A percentile compares a stretch with the other conserved stretches of the same genome.
phyloP scores from a whole-genome alignment of 2,888 invertebrate species.

The Drosophila merina region DNA sequence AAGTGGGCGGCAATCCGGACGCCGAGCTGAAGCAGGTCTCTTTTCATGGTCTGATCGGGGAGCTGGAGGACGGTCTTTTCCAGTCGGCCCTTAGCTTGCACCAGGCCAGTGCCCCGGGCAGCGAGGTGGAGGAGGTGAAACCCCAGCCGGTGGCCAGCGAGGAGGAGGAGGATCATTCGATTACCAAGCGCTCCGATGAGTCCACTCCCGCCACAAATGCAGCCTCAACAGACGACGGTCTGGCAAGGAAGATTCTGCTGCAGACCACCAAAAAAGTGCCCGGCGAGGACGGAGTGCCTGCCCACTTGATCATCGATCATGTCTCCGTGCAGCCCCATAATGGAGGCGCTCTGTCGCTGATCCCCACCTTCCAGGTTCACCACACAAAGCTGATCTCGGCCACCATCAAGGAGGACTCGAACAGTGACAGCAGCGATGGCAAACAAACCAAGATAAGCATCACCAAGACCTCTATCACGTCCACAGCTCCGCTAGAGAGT shows the following conservation, averaged over 20 bases:
- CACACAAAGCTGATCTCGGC: conserved; percentile 69
- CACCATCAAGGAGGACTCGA: conserved; percentile 63
- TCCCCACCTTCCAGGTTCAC: conserved; percentile 77
- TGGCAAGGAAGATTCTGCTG: conserved; percentile 62
- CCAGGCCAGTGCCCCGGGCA: conserved; percentile 61
- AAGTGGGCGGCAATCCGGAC: conserved; percentile 61
- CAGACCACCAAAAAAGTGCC: conserved; percentile 76
- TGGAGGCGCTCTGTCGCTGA: conserved; percentile 57
- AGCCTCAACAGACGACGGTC: conserved; percentile 12
- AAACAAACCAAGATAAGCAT: conserved; percentile 74
- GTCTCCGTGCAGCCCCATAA: conserved; percentile 75
- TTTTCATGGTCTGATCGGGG: conserved; percentile 76
- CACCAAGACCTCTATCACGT: conserved; percentile 69
- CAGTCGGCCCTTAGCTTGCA: conserved; percentile 76
- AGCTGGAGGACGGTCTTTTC: conserved; percentile 78
- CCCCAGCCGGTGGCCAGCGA: conserved; percentile 19
- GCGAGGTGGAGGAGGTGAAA: conserved; percentile 54
- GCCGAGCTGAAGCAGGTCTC: conserved; percentile 73
- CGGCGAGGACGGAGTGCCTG: conserved; percentile 56
- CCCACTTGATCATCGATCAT: conserved; percentile 80
- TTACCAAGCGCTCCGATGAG: conserved; percentile 57
- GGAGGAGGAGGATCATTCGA: conserved; percentile 34
- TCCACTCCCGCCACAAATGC: conserved; percentile 7
- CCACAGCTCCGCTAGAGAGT: conserved; percentile 59
- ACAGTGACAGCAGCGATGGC: conserved; percentile 58